Percentiles rank a stretch among this genome's conserved stretches.
Conservation (phyloP, 2,888 invertebrate genomes). For the Xanthia icteritia region DNA sequence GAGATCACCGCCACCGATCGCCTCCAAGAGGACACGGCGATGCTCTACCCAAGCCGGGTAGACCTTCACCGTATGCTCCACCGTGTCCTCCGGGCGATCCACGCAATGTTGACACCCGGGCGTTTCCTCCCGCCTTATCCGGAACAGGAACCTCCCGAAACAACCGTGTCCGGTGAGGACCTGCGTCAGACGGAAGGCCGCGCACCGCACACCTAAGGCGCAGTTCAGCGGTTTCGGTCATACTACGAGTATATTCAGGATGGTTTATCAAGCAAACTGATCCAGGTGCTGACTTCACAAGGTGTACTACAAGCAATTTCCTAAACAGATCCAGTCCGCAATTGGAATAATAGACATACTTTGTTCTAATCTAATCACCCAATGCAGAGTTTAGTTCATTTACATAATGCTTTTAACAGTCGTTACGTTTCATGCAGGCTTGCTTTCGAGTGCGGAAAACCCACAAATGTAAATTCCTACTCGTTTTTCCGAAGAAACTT, state of each 20-base stretch:
- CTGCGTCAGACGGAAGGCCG: no score
- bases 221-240: neutral
- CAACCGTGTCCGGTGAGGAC: no score
- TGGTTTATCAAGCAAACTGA: neutral
- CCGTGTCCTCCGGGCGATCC: no score
- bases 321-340: constrained; percentile 28
- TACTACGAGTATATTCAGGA: neutral
- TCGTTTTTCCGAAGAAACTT: constrained; percentile 57
- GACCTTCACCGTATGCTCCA: no score
- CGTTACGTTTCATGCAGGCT: constrained; percentile 65
- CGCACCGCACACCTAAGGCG: no score
- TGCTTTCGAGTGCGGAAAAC: constrained; percentile 47
- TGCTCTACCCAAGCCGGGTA: no score
- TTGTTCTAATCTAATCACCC: constrained; percentile 64
- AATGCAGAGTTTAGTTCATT: constrained; percentile 59
- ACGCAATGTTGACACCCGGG: no score
- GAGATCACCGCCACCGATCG: no score
- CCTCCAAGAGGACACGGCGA: no score
- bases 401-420: constrained; percentile 66
- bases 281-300: neutral
- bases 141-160: no score
- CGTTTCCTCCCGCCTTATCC: no score
- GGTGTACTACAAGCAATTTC: constrained; percentile 13
- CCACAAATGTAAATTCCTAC: constrained; percentile 64
- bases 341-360: constrained; percentile 58